These are phyloP conservation scores for Polylopha cassiicola DNA, from an alignment of 2,888 invertebrate genomes.

Conservation along the genomic window DNA sequence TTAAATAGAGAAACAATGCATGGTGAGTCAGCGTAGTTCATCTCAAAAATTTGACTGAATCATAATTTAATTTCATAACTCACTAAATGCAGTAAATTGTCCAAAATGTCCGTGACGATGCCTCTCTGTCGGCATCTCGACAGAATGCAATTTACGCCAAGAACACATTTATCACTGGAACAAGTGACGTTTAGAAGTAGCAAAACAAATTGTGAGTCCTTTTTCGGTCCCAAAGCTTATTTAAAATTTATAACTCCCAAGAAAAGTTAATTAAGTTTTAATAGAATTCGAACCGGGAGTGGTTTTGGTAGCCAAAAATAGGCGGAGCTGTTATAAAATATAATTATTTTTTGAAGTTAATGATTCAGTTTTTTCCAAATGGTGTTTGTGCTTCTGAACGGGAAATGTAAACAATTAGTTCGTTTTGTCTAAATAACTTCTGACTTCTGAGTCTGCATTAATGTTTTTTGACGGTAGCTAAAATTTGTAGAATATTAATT, in stretches of 20 bases:
- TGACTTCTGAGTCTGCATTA: constrained; percentile 22
- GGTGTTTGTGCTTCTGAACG: constrained; percentile 48
- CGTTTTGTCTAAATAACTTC: constrained; percentile 21
- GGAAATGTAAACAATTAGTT: constrained; percentile 64
- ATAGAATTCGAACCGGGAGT: constrained; percentile 75
- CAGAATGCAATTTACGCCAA: constrained; percentile 63
- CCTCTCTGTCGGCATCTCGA: constrained; percentile 56
- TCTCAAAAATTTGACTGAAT: constrained; percentile 10
- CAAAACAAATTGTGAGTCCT: constrained; percentile 72
- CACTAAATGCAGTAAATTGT: constrained; percentile 26
- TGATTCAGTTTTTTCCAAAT: constrained; percentile 52
- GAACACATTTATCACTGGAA: constrained; percentile 70
- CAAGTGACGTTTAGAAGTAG: constrained; percentile 75
- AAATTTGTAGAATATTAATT: too few relatives aligned
- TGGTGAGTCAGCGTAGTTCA: too few relatives aligned
- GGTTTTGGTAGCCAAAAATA: constrained; percentile 76
- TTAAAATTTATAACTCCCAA: constrained; percentile 63
- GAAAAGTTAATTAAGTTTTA: constrained; percentile 78
- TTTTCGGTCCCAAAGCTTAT: constrained; percentile 59
- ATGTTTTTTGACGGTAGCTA: constrained; percentile 12
- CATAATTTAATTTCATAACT: constrained; percentile 28
- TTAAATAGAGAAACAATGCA: too few relatives aligned
- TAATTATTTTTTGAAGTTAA: constrained; percentile 71
- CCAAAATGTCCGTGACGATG: constrained; percentile 37
- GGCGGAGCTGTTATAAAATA: constrained; percentile 75